Evolutionary conservation across 2,113 vertebrate species (phyloP), one percentile per base, ranked within the genome.

Genomic region (Xenus cinereus): DNA sequence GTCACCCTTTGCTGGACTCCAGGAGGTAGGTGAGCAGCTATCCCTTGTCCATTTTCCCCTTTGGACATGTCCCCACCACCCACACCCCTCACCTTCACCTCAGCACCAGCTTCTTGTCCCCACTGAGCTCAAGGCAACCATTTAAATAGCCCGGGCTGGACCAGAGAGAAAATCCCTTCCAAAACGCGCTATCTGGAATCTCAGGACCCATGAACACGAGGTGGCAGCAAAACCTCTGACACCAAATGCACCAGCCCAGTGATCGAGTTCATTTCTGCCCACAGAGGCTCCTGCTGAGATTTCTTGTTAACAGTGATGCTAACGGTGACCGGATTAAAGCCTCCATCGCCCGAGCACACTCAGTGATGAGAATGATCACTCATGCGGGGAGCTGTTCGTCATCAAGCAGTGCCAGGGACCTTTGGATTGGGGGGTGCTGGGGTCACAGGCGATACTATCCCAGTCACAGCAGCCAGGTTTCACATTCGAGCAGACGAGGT

Each of bases 171-270:
- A 75, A 84, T n/a, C 46, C 20, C 30, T 71, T 39, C 2, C 2
- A 5, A 53, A 89, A 53, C 2, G 22, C 63, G 60, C 0, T 4
- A 63, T 56, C 86, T 54, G 83, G 23, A 26, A 14, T 18, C 63
- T 54, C 63, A 32, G 27, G 35, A 46, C 39, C 67, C 53, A 46
- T 0, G 30, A 84, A 97, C 97, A 95, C 94, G 76, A 98, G 98
- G 90, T 95, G 97, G 97, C 97, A 98, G 96, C 94, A 97, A 94
- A 97, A 64, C 66, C 74, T 91, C 90, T 7, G 17, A 62, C 68
- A 91, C 26, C 2, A n/a, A 94, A 68, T 18, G 37, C 64, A 24
- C 12, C 53, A 48, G 12, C 48, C 33, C 48, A 48, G 59, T 3
- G 1, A 84, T 16, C 32, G 20, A 88, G 80, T 84, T 95, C 32